A percentile compares a stretch with the other conserved stretches of the same genome.
Conservation (phyloP, 2,797 vertebrate species). For the Pseudochirops cupreus region DNA sequence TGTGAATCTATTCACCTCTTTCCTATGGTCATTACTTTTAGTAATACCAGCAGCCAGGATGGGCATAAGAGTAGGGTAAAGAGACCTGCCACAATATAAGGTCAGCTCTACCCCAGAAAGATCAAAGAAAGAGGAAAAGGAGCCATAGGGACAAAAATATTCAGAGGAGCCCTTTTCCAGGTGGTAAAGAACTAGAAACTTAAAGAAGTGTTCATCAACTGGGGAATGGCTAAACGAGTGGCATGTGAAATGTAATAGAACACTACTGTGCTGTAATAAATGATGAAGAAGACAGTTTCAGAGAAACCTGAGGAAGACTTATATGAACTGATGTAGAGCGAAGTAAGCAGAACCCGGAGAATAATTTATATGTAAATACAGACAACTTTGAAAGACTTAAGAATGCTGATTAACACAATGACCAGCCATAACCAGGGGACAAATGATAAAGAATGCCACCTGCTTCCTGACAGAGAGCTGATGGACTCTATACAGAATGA, state of each 20-base stretch:
- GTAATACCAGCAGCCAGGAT: not conserved
- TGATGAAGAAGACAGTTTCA: not conserved
- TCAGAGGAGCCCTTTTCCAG: not conserved
- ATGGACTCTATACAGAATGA: not conserved
- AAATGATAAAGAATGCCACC: not conserved
- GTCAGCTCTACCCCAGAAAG: not conserved
- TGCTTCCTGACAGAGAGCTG: not conserved
- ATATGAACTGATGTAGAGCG: not conserved
- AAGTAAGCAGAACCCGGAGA: not conserved
- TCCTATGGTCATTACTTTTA: not conserved
- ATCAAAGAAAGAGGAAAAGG: not conserved
- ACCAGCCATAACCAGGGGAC: not conserved
- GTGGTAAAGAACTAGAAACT: not conserved
- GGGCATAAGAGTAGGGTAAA: not conserved
- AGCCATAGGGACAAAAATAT: not conserved
- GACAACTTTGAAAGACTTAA: not conserved
- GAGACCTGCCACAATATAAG: not conserved
- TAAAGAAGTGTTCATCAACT: not conserved
- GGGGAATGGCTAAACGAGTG: not conserved
- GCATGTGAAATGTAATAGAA: not conserved
- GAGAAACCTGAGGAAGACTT: not conserved
- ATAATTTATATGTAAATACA: not conserved
- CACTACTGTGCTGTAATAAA: not conserved
- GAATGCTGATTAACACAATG: not conserved
- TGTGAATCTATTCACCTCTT: constrained; percentile 31